These are phyloP conservation scores for Zygaena filipendulae DNA, from an alignment of 2,888 invertebrate genomes.

Conservation along the genomic window DNA sequence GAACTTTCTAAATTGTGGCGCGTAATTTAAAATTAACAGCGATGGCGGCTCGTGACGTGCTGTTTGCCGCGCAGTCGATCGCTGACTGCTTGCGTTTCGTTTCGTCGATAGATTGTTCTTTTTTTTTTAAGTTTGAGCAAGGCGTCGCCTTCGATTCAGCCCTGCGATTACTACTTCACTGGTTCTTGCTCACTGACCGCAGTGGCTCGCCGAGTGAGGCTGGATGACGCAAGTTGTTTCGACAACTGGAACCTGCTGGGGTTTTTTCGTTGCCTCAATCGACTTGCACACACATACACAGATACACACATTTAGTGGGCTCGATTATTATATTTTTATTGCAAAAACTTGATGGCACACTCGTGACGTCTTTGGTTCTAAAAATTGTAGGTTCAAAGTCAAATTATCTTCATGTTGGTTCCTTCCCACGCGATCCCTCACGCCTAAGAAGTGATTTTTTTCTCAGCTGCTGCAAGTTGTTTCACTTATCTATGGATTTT, in stretches of 20 bases:
- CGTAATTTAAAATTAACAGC: constrained; percentile 24
- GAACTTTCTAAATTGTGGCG: constrained; percentile 49
- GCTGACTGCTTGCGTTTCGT: constrained; percentile 37
- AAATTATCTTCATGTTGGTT: no score
- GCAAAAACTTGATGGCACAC: no score
- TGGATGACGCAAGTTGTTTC: constrained; percentile 56
- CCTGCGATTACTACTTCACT: no score
- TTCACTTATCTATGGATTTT: no score
- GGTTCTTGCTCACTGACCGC: constrained; percentile 1
- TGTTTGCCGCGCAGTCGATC: constrained; percentile 34
- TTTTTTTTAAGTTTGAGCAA: constrained; percentile 34
- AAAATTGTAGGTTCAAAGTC: no score
- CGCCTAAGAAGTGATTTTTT: no score
- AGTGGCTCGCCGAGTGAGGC: constrained; percentile 41
- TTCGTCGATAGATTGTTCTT: constrained; percentile 25
- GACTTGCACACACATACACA: constrained; percentile 20
- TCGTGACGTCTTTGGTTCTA: no score
- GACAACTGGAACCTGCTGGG: constrained; percentile 35
- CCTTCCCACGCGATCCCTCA: no score
- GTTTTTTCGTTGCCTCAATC: constrained; percentile 42
- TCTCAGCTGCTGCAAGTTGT: no score
- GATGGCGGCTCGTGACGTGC: constrained; percentile 31
- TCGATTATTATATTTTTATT: no score
- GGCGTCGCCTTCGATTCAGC: constrained; percentile 23
- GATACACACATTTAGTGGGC: no score